Percentiles rank a stretch among this genome's conserved stretches.
These are phyloP conservation scores for Poecilia picta DNA, from an alignment of 2,797 vertebrate species.

Conservation along the genomic window DNA sequence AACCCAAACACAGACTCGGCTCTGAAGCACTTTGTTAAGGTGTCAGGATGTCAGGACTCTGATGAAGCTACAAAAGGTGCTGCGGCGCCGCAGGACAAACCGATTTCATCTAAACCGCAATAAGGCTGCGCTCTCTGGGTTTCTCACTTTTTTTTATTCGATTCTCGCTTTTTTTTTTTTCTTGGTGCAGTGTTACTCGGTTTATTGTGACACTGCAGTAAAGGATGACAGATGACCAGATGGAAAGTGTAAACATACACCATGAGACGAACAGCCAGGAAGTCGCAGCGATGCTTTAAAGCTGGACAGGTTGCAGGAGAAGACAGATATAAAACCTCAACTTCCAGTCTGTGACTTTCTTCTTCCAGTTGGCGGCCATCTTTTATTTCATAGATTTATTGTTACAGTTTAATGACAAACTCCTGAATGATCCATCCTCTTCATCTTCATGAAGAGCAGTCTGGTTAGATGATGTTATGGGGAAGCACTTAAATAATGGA, in stretches of 20 bases:
- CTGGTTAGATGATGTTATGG: background rate
- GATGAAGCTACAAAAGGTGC: background rate
- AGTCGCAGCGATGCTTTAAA: background rate
- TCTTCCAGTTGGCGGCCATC: background rate
- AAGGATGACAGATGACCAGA: background rate
- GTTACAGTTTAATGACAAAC: background rate
- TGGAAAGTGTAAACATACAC: background rate
- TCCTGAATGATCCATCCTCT: background rate
- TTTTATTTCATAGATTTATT: background rate
- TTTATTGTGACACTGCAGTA: background rate
- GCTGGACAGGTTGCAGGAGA: conserved; percentile 1
- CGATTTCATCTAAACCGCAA: background rate
- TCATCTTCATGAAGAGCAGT: background rate
- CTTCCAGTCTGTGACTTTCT: background rate
- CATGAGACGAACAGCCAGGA: background rate
- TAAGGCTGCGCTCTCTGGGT: background rate
- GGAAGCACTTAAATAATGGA: conserved; percentile 35
- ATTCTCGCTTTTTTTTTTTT: background rate
- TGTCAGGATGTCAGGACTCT: background rate
- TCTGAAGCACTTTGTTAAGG: background rate
- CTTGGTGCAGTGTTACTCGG: background rate
- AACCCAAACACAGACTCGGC: background rate
- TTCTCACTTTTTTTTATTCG: background rate
- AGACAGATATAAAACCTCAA: background rate
- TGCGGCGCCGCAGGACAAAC: background rate